phyloP scores from a whole-genome alignment of 2,113 vertebrate genomes.

The Ptilorrhoa leucosticta region DNA sequence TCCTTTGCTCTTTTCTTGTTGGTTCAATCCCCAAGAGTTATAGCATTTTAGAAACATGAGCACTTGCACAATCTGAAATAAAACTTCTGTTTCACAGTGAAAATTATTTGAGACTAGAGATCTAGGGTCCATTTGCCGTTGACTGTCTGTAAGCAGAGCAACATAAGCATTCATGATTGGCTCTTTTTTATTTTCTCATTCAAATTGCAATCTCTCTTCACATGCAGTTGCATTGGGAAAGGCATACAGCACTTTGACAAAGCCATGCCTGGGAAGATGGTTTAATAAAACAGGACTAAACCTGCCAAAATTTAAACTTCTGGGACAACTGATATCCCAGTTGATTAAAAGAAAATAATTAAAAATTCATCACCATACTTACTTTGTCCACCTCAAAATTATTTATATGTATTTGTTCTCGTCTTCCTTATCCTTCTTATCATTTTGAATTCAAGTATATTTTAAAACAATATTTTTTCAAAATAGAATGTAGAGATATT shows the following conservation, averaged over 20 bases:
- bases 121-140: neutral
- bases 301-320: neutral
- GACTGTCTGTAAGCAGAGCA: neutral
- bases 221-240: neutral
- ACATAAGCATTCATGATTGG: neutral
- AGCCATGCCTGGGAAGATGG: neutral
- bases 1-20: slow-evolving; percentile 14
- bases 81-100: neutral
- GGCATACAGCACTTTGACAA: neutral
- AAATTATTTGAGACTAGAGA: neutral
- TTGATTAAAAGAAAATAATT: neutral
- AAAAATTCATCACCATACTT: neutral
- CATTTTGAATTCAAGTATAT: neutral
- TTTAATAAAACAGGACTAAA: neutral
- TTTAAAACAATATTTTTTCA: neutral
- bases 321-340: neutral
- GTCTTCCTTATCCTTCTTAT: neutral
- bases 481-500: neutral
- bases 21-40: slow-evolving; percentile 16
- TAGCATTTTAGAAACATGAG: neutral
- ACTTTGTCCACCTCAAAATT: neutral
- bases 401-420: neutral
- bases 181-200: neutral
- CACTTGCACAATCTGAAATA: neutral
- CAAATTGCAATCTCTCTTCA: neutral